Percentiles rank a stretch among this genome's conserved stretches.
phyloP scores from a whole-genome alignment of 2,888 invertebrate species.

The Acanthacorydalis orientalis region DNA sequence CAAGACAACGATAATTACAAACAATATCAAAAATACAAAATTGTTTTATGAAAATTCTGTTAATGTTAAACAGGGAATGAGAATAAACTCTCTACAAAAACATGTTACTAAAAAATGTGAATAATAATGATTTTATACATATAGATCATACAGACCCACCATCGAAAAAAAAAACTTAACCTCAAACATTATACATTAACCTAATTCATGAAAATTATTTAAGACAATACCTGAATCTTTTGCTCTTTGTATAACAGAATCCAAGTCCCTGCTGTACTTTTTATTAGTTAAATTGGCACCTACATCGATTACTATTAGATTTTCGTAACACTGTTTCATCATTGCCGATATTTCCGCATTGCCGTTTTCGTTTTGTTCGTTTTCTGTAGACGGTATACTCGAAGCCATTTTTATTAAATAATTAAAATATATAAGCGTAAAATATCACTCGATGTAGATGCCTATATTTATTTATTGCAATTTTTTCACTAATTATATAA shows the following conservation, averaged over 20 bases:
- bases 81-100: too few species aligned
- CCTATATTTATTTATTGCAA: too few species aligned
- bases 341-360: constrained; percentile 12
- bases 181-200: too few species aligned
- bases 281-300: constrained; percentile 89
- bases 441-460: neutral
- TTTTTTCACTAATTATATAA: too few species aligned
- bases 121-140: too few species aligned
- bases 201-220: constrained; percentile 12
- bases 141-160: too few species aligned
- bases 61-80: too few species aligned
- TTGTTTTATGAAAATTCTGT: too few species aligned
- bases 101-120: too few species aligned
- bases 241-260: constrained; percentile 79
- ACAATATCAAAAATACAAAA: too few species aligned
- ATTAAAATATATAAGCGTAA: neutral
- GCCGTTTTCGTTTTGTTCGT: neutral
- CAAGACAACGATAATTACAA: too few species aligned
- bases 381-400: neutral
- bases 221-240: constrained; percentile 61
- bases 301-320: constrained; percentile 80
- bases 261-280: constrained; percentile 82
- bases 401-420: neutral
- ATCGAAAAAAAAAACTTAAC: neutral
- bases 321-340: constrained; percentile 74